A percentile compares a stretch with the other conserved stretches of the same genome.
phyloP scores from a whole-genome alignment of 2,888 invertebrate species.

The Gastracanthus pulcherrimus region DNA sequence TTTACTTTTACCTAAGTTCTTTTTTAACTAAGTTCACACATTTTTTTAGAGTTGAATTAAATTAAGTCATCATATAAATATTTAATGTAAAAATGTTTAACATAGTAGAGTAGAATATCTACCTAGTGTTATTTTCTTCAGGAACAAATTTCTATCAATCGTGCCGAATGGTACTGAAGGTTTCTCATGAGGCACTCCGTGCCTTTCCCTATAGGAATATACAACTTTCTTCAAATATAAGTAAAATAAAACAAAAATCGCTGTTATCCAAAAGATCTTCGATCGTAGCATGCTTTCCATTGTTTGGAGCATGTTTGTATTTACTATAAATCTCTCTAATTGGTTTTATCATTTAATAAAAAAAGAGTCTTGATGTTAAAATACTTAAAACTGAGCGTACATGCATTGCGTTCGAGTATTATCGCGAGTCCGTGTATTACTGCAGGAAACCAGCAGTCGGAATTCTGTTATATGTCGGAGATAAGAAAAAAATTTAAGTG shows the following conservation, averaged over 20 bases:
- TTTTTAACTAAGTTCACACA: too few relatives aligned
- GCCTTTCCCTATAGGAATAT: constrained; percentile 29
- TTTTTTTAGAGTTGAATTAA: too few relatives aligned
- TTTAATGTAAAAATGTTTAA: neutral
- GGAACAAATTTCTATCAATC: neutral
- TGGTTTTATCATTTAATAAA: too few relatives aligned
- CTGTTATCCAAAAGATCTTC: neutral
- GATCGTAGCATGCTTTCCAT: neutral
- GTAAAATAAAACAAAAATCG: neutral
- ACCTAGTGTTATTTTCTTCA: neutral
- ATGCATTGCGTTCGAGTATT: too few relatives aligned
- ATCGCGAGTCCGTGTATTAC: too few relatives aligned
- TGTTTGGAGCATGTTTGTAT: neutral
- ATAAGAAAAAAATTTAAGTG: too few relatives aligned
- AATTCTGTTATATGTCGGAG: too few relatives aligned
- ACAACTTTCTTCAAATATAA: constrained; percentile 19
- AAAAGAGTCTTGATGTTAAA: too few relatives aligned
- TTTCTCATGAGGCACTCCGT: constrained; percentile 6
- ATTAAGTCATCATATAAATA: neutral
- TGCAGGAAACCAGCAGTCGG: too few relatives aligned
- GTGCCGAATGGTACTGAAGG: neutral
- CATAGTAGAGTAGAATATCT: neutral
- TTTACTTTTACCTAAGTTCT: too few relatives aligned
- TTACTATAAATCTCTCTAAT: neutral
- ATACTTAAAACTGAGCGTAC: too few relatives aligned